Base-by-base conservation (phyloP, 2,888 invertebrate species). In the Brachypalpus laphriformis region DNA sequence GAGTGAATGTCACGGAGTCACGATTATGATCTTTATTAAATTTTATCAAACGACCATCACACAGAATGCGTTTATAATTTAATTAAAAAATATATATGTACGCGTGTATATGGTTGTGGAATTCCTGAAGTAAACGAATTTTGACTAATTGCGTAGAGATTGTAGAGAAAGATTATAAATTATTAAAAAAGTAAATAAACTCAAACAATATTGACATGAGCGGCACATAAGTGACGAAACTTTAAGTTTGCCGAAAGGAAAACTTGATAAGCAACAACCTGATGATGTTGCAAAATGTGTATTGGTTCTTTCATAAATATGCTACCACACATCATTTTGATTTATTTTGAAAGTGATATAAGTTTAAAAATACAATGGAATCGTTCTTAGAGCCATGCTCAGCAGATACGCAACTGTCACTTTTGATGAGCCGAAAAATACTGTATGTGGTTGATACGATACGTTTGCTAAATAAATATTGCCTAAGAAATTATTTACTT, bases 1-100 rank as follows among this genome's bases (percentile, higher is more conserved):
- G 25, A 22, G 22, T 20, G 22, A 49, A 25, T 51, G 51, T 51
- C 51, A 51, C 11, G 51, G 25, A 51, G 51, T 66, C 20, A 20
- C 20, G 47, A 47, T 40, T 47, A 20, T 47, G 47, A 47, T 20
- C 20, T 47, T 20, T 47, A 11, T 47, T 47, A 18, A 18, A 16
- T 16, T 18, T 11, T 47, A 47, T 47, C 47, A 47, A 16, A 8
- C 14, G 4, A 47, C 1, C 47, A 18, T 1, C 20, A 11, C 20
- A 9, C 20, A 16, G 9, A 47, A 42, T 16, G 16, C 16, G 9
- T 8, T 18, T 18, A 9, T 47, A 11, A 9, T 47, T 47, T 47
- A 20, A 47, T 47, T 20, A 47, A 47, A 20, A 18, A n/a, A n/a
- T n/a, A n/a, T n/a, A n/a, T n/a, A n/a, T n/a, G n/a, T n/a, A n/a